A percentile compares a stretch with the other conserved stretches of the same genome.
Conservation (phyloP, 1,140 invertebrate genomes). For the Lordiphosa collinella region DNA sequence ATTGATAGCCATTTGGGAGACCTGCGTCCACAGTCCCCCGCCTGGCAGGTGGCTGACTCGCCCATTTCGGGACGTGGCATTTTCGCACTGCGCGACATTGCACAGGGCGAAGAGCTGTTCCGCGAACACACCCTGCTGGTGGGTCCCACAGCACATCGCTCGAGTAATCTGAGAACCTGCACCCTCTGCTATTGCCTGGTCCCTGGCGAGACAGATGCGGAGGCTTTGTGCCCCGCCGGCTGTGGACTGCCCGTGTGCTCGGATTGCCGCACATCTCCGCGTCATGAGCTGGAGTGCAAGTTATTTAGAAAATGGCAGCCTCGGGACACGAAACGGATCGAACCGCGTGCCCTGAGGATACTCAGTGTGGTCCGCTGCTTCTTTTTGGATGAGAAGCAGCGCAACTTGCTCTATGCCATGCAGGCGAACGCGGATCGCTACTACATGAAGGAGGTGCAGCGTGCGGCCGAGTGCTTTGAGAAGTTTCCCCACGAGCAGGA, state of each 20-base stretch:
- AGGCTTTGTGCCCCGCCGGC: conserved; percentile 79
- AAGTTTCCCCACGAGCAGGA: conserved; percentile 82
- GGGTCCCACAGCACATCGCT: conserved; percentile 81
- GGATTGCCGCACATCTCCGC: conserved; percentile 81
- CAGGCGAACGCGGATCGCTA: conserved; percentile 81
- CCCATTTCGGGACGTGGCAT: conserved; percentile 84
- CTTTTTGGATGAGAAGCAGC: conserved; percentile 81
- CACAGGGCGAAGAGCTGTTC: conserved; percentile 84
- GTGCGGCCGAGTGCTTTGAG: conserved; percentile 82
- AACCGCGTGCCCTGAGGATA: conserved; percentile 81
- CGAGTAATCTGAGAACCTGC: conserved; percentile 60
- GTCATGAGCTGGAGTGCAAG: conserved; percentile 83
- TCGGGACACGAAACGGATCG: conserved; percentile 80
- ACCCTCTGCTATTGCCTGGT: conserved; percentile 55
- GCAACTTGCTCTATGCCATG: conserved; percentile 81
- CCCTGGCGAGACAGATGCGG: conserved; percentile 49
- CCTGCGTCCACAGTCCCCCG: conserved; percentile 32
- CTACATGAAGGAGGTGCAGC: conserved; percentile 82
- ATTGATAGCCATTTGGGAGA: conserved; percentile 65
- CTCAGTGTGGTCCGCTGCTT: conserved; percentile 83
- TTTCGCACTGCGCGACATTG: conserved; percentile 84
- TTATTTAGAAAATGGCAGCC: conserved; percentile 81
- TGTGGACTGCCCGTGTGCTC: conserved; percentile 79
- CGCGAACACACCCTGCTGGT: conserved; percentile 84
- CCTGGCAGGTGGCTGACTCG: conserved; percentile 81